These are phyloP conservation scores for Drosophila erecta DNA, from an alignment of 1,140 invertebrate genomes.

Conservation along the genomic window DNA sequence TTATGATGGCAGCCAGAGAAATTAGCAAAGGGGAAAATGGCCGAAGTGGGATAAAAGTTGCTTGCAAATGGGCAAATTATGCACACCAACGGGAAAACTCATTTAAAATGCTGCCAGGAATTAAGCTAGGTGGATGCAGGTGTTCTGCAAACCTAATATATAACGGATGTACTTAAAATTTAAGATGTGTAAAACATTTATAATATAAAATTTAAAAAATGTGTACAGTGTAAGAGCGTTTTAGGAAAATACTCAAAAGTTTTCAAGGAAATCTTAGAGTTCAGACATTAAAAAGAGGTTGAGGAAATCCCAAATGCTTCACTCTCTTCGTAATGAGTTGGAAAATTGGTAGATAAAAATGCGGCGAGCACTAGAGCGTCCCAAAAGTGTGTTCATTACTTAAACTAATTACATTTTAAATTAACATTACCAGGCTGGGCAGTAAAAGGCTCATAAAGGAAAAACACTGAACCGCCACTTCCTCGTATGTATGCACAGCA, in stretches of 20 bases:
- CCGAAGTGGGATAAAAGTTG: constrained; percentile 57
- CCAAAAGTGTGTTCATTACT: constrained; percentile 79
- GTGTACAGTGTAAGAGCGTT: neutral
- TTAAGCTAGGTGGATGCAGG: constrained; percentile 14
- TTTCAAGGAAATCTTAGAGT: neutral
- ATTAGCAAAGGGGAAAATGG: constrained; percentile 52
- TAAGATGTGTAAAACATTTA: neutral
- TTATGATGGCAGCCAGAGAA: constrained; percentile 74
- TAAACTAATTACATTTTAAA: constrained; percentile 84
- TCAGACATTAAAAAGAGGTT: neutral
- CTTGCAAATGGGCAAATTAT: constrained; percentile 74
- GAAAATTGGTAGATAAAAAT: constrained; percentile 49
- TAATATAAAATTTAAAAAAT: neutral
- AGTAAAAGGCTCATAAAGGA: constrained; percentile 74
- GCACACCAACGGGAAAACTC: constrained; percentile 66
- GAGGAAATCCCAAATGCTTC: constrained; percentile 4
- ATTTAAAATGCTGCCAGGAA: constrained; percentile 65
- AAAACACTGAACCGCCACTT: constrained; percentile 29
- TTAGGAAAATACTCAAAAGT: neutral
- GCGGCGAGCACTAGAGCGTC: constrained; percentile 34
- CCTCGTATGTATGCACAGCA: constrained; percentile 70
- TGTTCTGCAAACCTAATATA: constrained; percentile 6
- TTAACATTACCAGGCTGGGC: constrained; percentile 68
- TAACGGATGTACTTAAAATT: neutral
- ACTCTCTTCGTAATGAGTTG: constrained; percentile 26